Evolutionary conservation across 2,797 vertebrate species (phyloP), one percentile per base, ranked within the genome.

Genomic region (Peromyscus melanophrys): DNA sequence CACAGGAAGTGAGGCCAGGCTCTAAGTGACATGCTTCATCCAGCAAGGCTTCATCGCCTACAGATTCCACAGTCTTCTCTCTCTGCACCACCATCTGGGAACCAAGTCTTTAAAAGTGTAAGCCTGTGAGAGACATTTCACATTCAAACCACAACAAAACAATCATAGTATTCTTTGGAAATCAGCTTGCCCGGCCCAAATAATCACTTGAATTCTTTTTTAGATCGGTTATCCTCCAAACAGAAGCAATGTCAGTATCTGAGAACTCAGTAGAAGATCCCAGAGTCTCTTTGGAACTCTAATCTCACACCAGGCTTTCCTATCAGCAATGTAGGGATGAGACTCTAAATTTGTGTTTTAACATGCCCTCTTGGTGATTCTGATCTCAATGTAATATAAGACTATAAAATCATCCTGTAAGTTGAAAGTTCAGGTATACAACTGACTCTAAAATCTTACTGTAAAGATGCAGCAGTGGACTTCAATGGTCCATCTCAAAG

Each of bases 391-490:
- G 8, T 84, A 31, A 63, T 91, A 17, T 19, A 43, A 43, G 8
- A 17, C 82, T 85, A 25, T 87, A 84, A 76, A 83, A 59, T 80
- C 4, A 85, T 90, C 13, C 14, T 81, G 27, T 94, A 89, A 90
- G 16, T 55, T 49, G 67, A 92, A 95, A 73, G 46, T 1, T 67
- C 19, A 83, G 23, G 46, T 57, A 16, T 84, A 94, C 86, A 69
- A 86, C 27, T 77, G 63, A 80, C 0, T 21, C 5, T 61, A 81
- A 89, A 69, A 80, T 49, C 34, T 2, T 4, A 67, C 63, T 86
- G 77, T 13, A 29, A 75, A 63, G 6, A n/a, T 57, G 8, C 1
- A 89, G 13, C 25, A 78, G 3, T 59, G 29, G 13, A 75, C 11
- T 89, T 93, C 69, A 78, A 19, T 16, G n/a, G 14, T 76, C 11